Base-by-base conservation (phyloP, 2,797 vertebrate genomes). In the Sphenopsis melanotis region DNA sequence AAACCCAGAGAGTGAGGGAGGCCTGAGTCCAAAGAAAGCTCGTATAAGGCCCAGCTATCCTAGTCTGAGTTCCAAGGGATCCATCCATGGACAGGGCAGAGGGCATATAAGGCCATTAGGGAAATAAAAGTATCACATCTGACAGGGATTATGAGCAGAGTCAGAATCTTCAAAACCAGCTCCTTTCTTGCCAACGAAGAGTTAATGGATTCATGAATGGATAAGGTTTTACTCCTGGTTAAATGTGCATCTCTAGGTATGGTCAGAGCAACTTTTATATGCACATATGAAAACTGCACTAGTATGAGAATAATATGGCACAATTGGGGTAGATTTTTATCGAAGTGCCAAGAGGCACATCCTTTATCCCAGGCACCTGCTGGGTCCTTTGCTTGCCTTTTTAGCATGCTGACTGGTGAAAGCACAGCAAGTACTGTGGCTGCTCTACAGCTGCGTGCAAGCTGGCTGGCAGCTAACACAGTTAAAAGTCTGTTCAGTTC, bases 61-160 rank as follows among this genome's bases (percentile, higher is more conserved):
- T n/a, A 6, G 6, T 46, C 16, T 27, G 26, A 47, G 5, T 27
- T 44, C 15, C 42, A 23, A 47, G 10, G 9, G 36, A 47, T 16
- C 15, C 14, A 52, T 16, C 11, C 7, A 39, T 8, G 3, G 16
- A 7, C 3, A 46, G 20, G 16, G 8, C 0, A 1, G 4, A 2
- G 4, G 11, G 2, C 15, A 50, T 9, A 18, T 53, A 37, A 57
- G 12, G 8, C 8, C 12, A 17, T n/a, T n/a, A 50, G 6, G 17
- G 8, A 11, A 65, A 80, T 30, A 57, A 87, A 78, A 6, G n/a
- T 15, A 72, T 64, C 47, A 49, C 36, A 65, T 44, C 4, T 32
- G 41, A n/a, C 7, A 26, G 21, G 8, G 11, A 44, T 34, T 34
- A 30, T 2, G 2, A 49, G 15, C 16, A 82, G 14, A 27, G 37